Base-by-base conservation (phyloP, 2,113 vertebrate genomes). In the Prietella phreatophila region DNA sequence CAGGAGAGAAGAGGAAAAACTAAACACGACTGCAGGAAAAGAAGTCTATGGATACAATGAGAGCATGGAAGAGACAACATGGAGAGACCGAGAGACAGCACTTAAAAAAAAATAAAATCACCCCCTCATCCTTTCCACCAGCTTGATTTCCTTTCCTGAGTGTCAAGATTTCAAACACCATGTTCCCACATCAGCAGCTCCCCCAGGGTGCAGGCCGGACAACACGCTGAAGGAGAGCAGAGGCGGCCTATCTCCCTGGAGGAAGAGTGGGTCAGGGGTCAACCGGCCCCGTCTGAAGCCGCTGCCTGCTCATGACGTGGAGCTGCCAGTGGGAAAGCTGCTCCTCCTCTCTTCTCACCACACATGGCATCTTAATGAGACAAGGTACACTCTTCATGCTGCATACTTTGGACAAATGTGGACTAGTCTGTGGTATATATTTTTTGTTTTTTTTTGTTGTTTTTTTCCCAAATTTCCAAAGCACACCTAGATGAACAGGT, bases 201-300 rank as follows among this genome's bases (percentile, higher is more conserved):
- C 95, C 94, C 87, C 82, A 93, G 95, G 95, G 94, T 94, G 93
- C 92, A 94, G 88, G 42, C 92, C 93, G 93, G 94, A 96, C 93
- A 93, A 96, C 95, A 91, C 56, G 3, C 93, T 97, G 97, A 99
- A 95, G 96, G 94, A 97, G 96, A 98, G 93, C 97, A 98, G 97
- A 94, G 94, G 91, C 91, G 87, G 91, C 93, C 93, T 97, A 97
- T 97, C 97, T 96, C 88, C 42, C 93, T 92, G 92, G 93, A 94
- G 94, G 94, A 96, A 96, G 95, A 94, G 86, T 14, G 87, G 95
- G 95, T 96, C 94, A 96, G 90, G 89, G 89, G 91, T 88, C 85
- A 88, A 67, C 90, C 79, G 85, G 73, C 87, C 89, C 88, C 87
- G 89, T 91, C 90, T 82, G 65, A 76, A 19, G 42, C 83, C 30